Base-by-base conservation (phyloP, 2,888 invertebrate species). In the Hirtodrosophila trivittata region DNA sequence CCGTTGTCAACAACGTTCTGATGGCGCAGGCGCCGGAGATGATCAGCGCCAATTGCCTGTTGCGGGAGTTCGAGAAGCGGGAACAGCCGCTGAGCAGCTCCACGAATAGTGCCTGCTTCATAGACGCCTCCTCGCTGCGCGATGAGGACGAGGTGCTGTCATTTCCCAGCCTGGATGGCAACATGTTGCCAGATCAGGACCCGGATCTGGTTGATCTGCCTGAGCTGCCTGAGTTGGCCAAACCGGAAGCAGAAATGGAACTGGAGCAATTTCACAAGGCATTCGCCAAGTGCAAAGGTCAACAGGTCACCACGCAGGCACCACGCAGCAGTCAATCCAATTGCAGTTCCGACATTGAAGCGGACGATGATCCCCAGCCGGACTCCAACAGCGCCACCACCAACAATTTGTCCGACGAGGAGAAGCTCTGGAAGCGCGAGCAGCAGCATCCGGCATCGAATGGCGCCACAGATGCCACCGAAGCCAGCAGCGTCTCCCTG, bases 91-190 rank as follows among this genome's bases (percentile, higher is more conserved):
- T 89, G 57, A 80, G 82, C n/a, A 84, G 84, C 9, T 88, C 88
- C 0, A 87, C 78, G n/a, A 77, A 80, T 10, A 88, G 87, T 90
- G 93, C 93, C 59, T 96, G 94, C 88, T 96, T 95, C 77, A 96
- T 96, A 71, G 95, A 95, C 88, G 95, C 95, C 10, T 94, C 95
- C 5, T 94, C 93, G 86, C 91, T 96, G 66, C 93, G 93, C 14
- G 95, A 95, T 88, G 95, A 95, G 86, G 93, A 92, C 57, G 93
- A 94, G 71, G 84, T 89, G 21, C 65, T 86, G 3, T 85, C 87
- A 0, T 90, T 87, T 65, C 81, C 86, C 14, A 87, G 83, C 43
- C 57, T 87, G 16, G 87, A 88, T 18, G 76, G 78, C 1, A 52
- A 38, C 6, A 73, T 73, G 43, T 54, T 59, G 12, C 55, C 21